phyloP scores from a whole-genome alignment of 2,113 vertebrate species.

The Nesogale talazaci region DNA sequence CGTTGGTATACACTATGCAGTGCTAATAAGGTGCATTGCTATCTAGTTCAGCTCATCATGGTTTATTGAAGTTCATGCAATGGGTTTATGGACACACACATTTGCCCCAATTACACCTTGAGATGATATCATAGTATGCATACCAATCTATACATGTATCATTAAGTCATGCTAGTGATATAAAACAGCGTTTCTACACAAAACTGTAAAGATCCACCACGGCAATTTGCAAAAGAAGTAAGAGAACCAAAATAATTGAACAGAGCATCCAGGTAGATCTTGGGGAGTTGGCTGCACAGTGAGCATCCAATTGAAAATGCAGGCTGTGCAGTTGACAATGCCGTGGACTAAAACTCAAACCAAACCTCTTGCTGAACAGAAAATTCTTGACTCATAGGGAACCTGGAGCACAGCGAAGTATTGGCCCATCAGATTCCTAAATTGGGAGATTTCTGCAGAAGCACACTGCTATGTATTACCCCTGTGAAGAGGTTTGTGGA shows the following conservation, averaged over 20 bases:
- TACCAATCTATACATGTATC: neutral
- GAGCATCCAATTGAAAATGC: neutral
- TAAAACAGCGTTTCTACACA: neutral
- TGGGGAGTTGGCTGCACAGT: neutral
- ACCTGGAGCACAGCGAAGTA: no score
- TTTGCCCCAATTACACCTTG: neutral
- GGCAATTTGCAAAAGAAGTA: neutral
- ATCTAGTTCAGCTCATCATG: conserved; percentile 1
- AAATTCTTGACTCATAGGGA: no score
- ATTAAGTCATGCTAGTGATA: neutral
- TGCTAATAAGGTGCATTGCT: conserved; percentile 14
- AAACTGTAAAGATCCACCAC: neutral
- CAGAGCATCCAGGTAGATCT: neutral
- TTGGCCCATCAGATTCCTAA: no score
- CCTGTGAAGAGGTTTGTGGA: neutral
- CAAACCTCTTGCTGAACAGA: no score
- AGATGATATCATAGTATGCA: neutral
- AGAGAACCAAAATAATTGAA: neutral
- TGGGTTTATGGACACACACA: neutral
- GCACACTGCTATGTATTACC: no score
- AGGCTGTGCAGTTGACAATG: neutral
- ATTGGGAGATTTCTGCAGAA: no score
- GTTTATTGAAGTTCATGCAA: conserved; percentile 24
- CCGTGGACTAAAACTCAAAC: no score
- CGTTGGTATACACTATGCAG: conserved; percentile 14